Conservation (phyloP, 2,797 vertebrate genomes). For the Hoplostethus mediterraneus region DNA sequence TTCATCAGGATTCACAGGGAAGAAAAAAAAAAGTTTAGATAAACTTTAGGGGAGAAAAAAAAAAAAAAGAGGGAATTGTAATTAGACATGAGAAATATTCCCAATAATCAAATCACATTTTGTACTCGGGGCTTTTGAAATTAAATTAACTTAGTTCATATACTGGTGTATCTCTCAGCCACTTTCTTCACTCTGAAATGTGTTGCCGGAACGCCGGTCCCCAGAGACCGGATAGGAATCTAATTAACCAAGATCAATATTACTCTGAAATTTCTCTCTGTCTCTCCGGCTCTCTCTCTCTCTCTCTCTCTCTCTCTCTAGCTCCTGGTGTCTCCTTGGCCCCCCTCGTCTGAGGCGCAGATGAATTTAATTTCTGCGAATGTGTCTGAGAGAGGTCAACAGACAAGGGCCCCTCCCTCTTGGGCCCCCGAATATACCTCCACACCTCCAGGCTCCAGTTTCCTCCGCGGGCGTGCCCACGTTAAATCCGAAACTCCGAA, state of each 20-base stretch:
- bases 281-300: conserved; percentile 64
- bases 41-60: conserved; percentile 76
- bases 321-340: conserved; percentile 72
- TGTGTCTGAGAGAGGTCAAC: conserved; percentile 62
- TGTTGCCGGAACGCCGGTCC: conserved; percentile 81
- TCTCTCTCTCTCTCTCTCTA: conserved; percentile 25
- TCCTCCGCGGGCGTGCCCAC: conserved; percentile 3
- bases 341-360: conserved; percentile 53
- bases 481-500: conserved; percentile 2
- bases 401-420: conserved; percentile 4
- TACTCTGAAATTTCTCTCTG: conserved; percentile 80
- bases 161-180: conserved; percentile 82
- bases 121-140: conserved; percentile 82
- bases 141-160: conserved; percentile 85
- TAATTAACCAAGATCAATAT: conserved; percentile 88
- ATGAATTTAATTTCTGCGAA: conserved; percentile 69
- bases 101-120: conserved; percentile 86
- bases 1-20: conserved; percentile 71
- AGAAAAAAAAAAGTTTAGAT: conserved; percentile 72
- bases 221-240: conserved; percentile 82
- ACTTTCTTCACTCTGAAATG: conserved; percentile 80
- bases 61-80: conserved; percentile 68
- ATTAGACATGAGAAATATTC: conserved; percentile 86
- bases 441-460: conserved; percentile 3
- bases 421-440: conserved; percentile 4